Percentiles rank a stretch among this genome's conserved stretches.
phyloP scores from a whole-genome alignment of 2,888 invertebrate species.

The Lochmaea crataegi region DNA sequence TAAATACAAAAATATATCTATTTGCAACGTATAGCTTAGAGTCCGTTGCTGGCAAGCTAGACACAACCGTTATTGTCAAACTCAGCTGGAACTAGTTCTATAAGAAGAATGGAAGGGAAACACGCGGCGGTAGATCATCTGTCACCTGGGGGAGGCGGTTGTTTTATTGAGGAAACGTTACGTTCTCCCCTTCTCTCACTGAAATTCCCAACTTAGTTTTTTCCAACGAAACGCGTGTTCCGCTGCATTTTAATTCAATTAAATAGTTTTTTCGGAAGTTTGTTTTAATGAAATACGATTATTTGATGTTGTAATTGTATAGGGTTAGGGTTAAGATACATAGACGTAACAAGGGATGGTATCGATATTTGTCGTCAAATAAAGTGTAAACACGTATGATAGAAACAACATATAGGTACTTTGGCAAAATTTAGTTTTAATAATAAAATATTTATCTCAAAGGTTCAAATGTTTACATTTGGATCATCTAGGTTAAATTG shows the following conservation, averaged over 20 bases:
- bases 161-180: slow-evolving; percentile 32
- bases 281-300: slow-evolving; percentile 8
- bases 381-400: no score
- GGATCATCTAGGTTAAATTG: no score
- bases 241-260: slow-evolving; percentile 10
- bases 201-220: not conserved
- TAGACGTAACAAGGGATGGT: not conserved
- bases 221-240: slow-evolving; percentile 8
- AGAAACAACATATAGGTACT: no score
- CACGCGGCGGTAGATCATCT: slow-evolving; percentile 27
- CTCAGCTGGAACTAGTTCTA: slow-evolving; percentile 20
- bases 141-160: slow-evolving; percentile 27
- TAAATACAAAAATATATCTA: not conserved
- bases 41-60: not conserved
- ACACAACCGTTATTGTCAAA: slow-evolving; percentile 17
- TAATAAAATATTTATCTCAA: no score
- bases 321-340: not conserved
- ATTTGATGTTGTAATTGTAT: not conserved
- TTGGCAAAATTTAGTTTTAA: no score
- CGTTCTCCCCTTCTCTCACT: slow-evolving; percentile 9
- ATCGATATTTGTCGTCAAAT: not conserved
- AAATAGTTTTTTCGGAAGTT: slow-evolving; percentile 15
- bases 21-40: not conserved
- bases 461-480: no score
- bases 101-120: slow-evolving; percentile 26